These are phyloP conservation scores for Oophaga pumilio DNA, from an alignment of 2,113 vertebrate genomes.

Conservation along the genomic window DNA sequence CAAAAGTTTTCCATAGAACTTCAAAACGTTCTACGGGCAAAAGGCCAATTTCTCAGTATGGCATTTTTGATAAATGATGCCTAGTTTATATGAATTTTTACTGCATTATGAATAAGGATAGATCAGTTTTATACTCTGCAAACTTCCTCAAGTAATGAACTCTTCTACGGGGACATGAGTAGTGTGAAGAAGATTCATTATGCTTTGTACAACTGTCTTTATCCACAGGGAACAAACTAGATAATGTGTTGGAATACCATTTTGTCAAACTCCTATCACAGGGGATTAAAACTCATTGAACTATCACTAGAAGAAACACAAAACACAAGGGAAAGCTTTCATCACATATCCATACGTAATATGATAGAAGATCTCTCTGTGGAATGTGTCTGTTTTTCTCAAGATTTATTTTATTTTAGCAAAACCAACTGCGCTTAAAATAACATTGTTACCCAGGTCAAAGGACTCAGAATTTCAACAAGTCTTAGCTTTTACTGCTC, in stretches of 20 bases:
- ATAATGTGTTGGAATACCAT: not conserved
- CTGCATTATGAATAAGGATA: not conserved
- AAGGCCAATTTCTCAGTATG: too few species aligned
- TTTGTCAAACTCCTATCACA: constrained; percentile 33
- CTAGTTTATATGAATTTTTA: not conserved
- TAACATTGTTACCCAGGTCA: constrained; percentile 26
- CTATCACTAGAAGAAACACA: not conserved
- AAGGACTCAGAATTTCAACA: constrained; percentile 26
- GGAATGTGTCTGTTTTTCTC: constrained; percentile 36
- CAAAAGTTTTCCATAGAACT: too few species aligned
- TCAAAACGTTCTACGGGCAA: not conserved
- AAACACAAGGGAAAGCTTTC: constrained; percentile 37
- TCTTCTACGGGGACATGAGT: constrained; percentile 21
- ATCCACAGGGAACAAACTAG: constrained; percentile 11
- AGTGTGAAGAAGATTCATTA: not conserved
- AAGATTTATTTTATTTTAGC: constrained; percentile 24
- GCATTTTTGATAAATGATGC: too few species aligned
- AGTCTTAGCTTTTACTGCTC: constrained; percentile 7
- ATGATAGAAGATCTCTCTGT: constrained; percentile 7
- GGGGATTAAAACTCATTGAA: constrained; percentile 47
- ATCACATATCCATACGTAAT: constrained; percentile 2
- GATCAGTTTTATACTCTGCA: not conserved
- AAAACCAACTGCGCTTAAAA: constrained; percentile 10
- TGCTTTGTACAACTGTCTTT: not conserved
- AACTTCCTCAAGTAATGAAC: constrained; percentile 1